phyloP scores from a whole-genome alignment of 1,140 invertebrate species.

The Chionoecetes opilio region DNA sequence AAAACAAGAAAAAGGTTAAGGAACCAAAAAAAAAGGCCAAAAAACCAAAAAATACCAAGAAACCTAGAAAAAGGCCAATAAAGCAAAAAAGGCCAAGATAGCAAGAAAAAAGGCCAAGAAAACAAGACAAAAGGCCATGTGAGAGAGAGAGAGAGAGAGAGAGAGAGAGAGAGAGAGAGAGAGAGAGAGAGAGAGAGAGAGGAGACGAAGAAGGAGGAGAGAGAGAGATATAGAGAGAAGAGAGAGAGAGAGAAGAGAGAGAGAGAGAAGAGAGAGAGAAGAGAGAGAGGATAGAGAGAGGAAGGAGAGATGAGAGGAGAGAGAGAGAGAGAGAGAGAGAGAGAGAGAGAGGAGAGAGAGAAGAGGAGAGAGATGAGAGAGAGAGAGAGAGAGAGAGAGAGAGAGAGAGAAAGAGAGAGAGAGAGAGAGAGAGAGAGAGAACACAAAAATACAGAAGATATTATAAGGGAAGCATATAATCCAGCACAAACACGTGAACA shows the following conservation, averaged over 20 bases:
- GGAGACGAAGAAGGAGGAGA: too few species aligned
- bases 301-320: not conserved
- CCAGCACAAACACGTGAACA: too few species aligned
- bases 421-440: not conserved
- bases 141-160: slow-evolving; percentile 8
- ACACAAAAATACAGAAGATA: not conserved
- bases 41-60: too few species aligned
- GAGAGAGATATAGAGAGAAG: not conserved
- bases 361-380: too few species aligned
- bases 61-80: too few species aligned
- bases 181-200: not conserved
- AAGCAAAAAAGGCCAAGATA: too few species aligned
- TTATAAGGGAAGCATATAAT: too few species aligned
- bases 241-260: not conserved
- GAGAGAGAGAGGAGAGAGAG: slow-evolving; percentile 18
- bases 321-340: slow-evolving; percentile 15
- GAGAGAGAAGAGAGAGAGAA: not conserved
- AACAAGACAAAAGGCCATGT: too few species aligned
- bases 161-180: not conserved
- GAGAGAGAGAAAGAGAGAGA: slow-evolving; percentile 7
- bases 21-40: too few species aligned
- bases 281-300: not conserved
- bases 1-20: too few species aligned
- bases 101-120: too few species aligned
- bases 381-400: slow-evolving; percentile 27